Base-by-base conservation (phyloP, 2,797 vertebrate species). In the Pipistrellus pipistrellus region DNA sequence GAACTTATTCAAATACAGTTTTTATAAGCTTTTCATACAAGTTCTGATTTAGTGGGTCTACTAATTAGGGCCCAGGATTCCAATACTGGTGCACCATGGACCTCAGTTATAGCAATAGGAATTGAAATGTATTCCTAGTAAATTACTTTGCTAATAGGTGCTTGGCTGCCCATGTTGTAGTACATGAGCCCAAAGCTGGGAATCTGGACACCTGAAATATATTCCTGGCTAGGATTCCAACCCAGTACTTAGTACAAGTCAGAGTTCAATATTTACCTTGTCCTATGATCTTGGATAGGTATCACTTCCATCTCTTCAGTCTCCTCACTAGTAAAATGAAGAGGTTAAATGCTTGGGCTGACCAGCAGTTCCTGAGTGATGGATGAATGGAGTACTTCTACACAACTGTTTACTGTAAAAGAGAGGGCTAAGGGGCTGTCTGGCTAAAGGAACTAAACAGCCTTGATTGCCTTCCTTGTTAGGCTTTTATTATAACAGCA, bases 191-290 rank as follows among this genome's bases (percentile, higher is more conserved):
- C 68, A 44, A 35, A 66, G 17, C 9, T 41, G 25, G n/a, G 55
- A 32, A 13, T 85, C 51, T 86, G 89, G 14, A 90, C 84, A 83
- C 35, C 11, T 57, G 17, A 23, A 88, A 76, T 35, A 23, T 48
- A 66, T 88, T 72, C 0, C 62, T 38, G n/a, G 32, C 35, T 88
- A 41, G 25, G 53, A 32, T 68, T 77, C 53, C 68, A 85, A 78
- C 9, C 23, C 59, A 77, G 59, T 57, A 9, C 35, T 80, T 93
- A 38, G 32, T 41, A 62, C 11, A 77, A 64, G 38, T 90, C 44
- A 64, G 53, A 82, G 35, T 86, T 89, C 30, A 82, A 25, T 88
- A 94, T 82, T 88, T 68, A 53, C 35, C 38, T 83, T 88, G 41
- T 91, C n/a, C 32, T 77, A 8, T 91, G 30, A 78, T 38, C 38